Evolutionary conservation across 2,113 vertebrate species (phyloP), one percentile per base, ranked within the genome.

Genomic region (Tyrannus savana): DNA sequence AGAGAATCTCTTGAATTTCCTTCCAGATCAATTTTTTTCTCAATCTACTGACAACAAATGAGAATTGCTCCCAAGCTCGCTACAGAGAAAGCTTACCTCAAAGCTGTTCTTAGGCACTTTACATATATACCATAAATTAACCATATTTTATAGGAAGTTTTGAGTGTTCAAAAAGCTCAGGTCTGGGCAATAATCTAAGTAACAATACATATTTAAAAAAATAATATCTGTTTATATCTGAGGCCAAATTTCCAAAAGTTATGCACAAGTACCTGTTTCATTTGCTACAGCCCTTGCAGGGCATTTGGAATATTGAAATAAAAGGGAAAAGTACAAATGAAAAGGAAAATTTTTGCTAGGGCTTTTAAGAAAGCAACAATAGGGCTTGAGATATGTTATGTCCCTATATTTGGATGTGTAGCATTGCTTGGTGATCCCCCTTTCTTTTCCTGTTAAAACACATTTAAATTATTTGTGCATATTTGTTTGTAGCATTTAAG

Each of bases 1-100:
- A 72, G 83, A 85, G 18, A 83, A 91, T 56, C 53, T 73, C 87
- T 93, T 87, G 58, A 91, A 95, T 90, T 87, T 89, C 80, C 69
- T 94, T 89, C 23, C 62, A 78, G 71, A 90, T 47, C 27, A 44
- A n/a, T 87, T 87, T 92, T 55, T 92, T 91, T 78, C 78, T 68
- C 71, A 72, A 31, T 82, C 62, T 84, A 42, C 82, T 91, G 79
- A 66, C 37, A 94, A 60, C 44, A 37, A 92, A 89, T 56, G 37
- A 88, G 37, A 91, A 95, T 67, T 91, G 53, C 35, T 93, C 39
- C 28, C 46, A 87, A 90, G 27, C 16, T 33, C 46, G 69, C 49
- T 69, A 39, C 15, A 50, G 1, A 47, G 53, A 76, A 87, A 67
- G 35, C 30, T 77, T 46, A 62, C 63, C 46, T 86, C 18, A 77